Percentiles rank a stretch among this genome's conserved stretches.
Evolutionary conservation across 2,888 invertebrate species (phyloP).

Genomic region (Eucera pruinosa): DNA sequence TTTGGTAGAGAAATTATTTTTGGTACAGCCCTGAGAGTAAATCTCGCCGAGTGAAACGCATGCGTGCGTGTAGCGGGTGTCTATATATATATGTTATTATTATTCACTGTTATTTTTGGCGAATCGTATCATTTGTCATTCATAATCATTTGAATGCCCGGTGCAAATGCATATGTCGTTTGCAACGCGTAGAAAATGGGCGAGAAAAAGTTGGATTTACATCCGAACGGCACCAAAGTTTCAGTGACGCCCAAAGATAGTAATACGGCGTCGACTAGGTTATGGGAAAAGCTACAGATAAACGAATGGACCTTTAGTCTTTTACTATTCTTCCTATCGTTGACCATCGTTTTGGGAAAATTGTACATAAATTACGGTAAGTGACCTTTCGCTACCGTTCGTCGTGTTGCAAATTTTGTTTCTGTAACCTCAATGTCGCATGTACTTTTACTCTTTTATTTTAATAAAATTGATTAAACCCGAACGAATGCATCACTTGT

Average conservation of each 20-base stretch:
- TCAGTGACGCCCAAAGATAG: conserved; percentile 4
- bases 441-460: conserved; percentile 6
- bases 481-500: background rate
- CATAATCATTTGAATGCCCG: conserved; percentile 3
- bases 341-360: conserved; percentile 74
- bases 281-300: conserved; percentile 65
- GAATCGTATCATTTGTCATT: conserved; percentile 49
- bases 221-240: conserved; percentile 25
- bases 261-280: conserved; percentile 27
- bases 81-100: conserved; percentile 36
- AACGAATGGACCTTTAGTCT: conserved; percentile 76
- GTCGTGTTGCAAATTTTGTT: conserved; percentile 4
- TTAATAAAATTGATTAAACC: conserved; percentile 10
- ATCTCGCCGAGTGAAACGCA: conserved; percentile 36
- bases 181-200: conserved; percentile 25
- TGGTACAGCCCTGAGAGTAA: conserved; percentile 22
- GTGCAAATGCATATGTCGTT: background rate
- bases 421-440: conserved; percentile 22
- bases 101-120: conserved; percentile 73
- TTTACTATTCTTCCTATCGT: conserved; percentile 70
- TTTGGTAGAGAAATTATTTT: background rate
- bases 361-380: conserved; percentile 76
- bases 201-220: conserved; percentile 16
- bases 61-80: conserved; percentile 35
- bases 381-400: conserved; percentile 18